Evolutionary conservation across 1,140 invertebrate species (phyloP).

Genomic region (Tribolium castaneum): DNA sequence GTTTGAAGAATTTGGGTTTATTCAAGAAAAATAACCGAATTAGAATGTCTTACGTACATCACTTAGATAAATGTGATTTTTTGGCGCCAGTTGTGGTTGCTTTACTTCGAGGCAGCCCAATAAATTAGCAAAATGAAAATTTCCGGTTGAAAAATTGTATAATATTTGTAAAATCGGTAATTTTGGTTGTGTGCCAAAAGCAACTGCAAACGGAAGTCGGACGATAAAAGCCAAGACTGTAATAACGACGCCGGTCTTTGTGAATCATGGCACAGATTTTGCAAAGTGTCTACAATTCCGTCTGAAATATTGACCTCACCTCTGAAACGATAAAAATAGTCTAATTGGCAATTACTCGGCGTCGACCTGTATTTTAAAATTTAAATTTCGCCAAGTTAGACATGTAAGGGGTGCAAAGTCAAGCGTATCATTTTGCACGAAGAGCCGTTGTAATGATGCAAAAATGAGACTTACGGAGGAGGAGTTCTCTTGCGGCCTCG

Average conservation of each 20-base stretch:
- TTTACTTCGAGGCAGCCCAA: not conserved
- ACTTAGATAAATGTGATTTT: no score
- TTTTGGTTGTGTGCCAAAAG: not conserved
- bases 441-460: not conserved
- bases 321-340: slow-evolving; percentile 4
- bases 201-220: slow-evolving; percentile 18
- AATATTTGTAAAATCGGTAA: not conserved
- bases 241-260: not conserved
- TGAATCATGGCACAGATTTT: slow-evolving; percentile 12
- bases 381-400: not conserved
- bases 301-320: not conserved
- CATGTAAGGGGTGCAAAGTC: not conserved
- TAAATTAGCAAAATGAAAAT: not conserved
- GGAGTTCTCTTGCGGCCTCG: not conserved
- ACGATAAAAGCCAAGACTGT: slow-evolving; percentile 23
- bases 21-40: no score
- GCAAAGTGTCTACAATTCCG: not conserved
- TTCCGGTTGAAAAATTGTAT: not conserved
- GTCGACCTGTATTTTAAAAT: not conserved
- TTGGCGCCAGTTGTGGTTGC: not conserved
- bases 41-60: no score
- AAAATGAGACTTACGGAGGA: slow-evolving; percentile 7
- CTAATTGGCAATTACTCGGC: not conserved
- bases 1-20: no score
- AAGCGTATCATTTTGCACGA: not conserved